Conservation (phyloP, 23 tunicate genomes). For the Trididemnum clinides region DNA sequence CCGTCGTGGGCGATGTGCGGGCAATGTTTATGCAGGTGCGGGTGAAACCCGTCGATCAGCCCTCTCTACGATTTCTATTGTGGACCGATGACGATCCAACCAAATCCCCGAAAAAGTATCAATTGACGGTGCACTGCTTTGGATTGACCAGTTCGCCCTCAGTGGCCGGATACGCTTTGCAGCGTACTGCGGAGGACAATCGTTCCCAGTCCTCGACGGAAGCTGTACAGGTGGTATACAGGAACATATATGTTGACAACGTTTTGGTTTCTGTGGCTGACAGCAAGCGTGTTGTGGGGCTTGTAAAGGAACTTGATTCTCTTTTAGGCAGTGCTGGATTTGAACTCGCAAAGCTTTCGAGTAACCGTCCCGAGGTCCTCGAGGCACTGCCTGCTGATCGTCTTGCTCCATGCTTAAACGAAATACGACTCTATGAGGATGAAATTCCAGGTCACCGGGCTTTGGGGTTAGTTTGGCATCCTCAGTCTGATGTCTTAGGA, state of each 20-base stretch:
- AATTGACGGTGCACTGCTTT: slow-evolving; percentile 24
- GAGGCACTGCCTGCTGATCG: not conserved
- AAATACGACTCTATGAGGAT: not conserved
- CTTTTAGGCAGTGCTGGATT: not conserved
- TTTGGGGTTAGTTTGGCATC: slow-evolving; percentile 6
- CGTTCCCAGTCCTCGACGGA: not conserved
- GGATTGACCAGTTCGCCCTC: slow-evolving; percentile 7
- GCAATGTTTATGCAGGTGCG: slow-evolving; percentile 26
- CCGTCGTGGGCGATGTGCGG: not conserved
- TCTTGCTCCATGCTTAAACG: not conserved
- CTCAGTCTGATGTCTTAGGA: not conserved
- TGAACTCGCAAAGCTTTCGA: not conserved
- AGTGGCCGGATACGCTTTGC: not conserved
- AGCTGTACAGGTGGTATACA: not conserved
- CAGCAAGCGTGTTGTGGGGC: not conserved
- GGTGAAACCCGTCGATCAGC: not conserved
- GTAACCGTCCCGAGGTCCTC: not conserved
- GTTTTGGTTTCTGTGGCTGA: not conserved
- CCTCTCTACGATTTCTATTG: slow-evolving; percentile 7
- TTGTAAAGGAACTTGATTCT: not conserved
- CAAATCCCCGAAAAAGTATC: not conserved
- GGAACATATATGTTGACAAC: not conserved
- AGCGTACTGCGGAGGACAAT: not conserved
- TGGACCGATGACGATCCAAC: slow-evolving; percentile 8
- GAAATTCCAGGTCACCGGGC: not conserved